Evolutionary conservation across 1,140 invertebrate species (phyloP).

Genomic region (Pentalonia nigronervosa): DNA sequence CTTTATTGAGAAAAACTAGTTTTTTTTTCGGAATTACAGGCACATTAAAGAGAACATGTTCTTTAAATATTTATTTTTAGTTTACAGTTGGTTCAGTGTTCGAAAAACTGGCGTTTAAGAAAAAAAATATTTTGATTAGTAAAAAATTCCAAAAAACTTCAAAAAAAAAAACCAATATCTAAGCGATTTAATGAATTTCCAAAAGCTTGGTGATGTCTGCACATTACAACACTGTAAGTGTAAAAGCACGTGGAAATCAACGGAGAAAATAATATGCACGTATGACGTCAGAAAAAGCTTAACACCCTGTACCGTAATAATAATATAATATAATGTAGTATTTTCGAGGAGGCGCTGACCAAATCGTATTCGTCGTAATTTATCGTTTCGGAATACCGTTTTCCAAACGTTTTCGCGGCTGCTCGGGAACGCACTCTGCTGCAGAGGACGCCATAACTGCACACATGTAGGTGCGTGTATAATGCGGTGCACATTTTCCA

Average conservation of each 20-base stretch:
- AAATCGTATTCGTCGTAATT: not conserved
- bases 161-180: not conserved
- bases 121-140: not conserved
- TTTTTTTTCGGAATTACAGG: not conserved
- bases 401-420: not conserved
- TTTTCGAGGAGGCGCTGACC: not conserved
- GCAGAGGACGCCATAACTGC: not conserved
- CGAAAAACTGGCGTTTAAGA: not conserved
- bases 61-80: not conserved
- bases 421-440: not conserved
- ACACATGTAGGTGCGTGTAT: not conserved
- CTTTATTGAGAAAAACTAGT: not conserved
- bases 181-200: not conserved
- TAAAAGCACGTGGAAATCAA: not conserved
- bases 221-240: no score
- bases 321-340: not conserved
- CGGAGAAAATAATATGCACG: not conserved
- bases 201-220: not conserved
- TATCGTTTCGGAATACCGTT: not conserved
- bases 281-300: not conserved
- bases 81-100: not conserved
- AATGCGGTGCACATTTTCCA: not conserved
- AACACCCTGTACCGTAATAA: conserved; percentile 2
- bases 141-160: not conserved
- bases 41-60: not conserved